These are phyloP conservation scores for Astyanax mexicanus DNA, from an alignment of 2,797 vertebrate species.

Conservation along the genomic window DNA sequence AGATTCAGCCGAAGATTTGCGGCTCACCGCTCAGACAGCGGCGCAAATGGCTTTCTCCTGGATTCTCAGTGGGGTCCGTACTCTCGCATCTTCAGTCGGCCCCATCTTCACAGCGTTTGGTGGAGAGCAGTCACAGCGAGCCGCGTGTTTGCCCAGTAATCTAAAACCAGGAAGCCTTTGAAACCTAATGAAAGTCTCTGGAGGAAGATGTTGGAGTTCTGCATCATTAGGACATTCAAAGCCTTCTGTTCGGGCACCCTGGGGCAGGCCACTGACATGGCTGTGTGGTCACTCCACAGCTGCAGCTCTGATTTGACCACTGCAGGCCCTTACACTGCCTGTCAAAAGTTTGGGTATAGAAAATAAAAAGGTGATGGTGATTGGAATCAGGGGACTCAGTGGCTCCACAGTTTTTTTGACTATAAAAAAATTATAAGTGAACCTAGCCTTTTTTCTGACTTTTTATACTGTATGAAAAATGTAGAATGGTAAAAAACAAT, in stretches of 20 bases:
- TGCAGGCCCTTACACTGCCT: conserved; percentile 4
- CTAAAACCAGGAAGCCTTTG: conserved; percentile 84
- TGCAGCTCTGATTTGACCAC: conserved; percentile 45
- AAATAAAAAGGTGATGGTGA: too few species aligned
- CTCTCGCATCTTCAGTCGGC: conserved; percentile 64
- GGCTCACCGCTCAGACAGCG: conserved; percentile 67
- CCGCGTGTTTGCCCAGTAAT: conserved; percentile 78
- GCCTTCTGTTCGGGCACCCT: conserved; percentile 64
- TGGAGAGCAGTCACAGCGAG: conserved; percentile 72
- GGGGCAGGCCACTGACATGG: conserved; percentile 66
- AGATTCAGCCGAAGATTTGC: conserved; percentile 49
- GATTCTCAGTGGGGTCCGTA: conserved; percentile 66
- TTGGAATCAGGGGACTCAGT: too few species aligned
- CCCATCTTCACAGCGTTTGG: conserved; percentile 46
- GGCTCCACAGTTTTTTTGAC: too few species aligned
- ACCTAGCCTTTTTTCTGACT: too few species aligned
- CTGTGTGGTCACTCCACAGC: conserved; percentile 59
- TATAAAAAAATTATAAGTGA: too few species aligned
- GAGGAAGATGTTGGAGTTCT: conserved; percentile 74
- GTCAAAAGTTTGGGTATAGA: background rate
- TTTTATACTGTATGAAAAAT: too few species aligned
- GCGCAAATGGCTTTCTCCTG: conserved; percentile 68
- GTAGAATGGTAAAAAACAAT: too few species aligned
- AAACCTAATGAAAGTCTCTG: conserved; percentile 76
- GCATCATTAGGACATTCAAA: conserved; percentile 70